Base-by-base conservation (phyloP, 1,140 invertebrate genomes). In the Cheumatopsyche charites region DNA sequence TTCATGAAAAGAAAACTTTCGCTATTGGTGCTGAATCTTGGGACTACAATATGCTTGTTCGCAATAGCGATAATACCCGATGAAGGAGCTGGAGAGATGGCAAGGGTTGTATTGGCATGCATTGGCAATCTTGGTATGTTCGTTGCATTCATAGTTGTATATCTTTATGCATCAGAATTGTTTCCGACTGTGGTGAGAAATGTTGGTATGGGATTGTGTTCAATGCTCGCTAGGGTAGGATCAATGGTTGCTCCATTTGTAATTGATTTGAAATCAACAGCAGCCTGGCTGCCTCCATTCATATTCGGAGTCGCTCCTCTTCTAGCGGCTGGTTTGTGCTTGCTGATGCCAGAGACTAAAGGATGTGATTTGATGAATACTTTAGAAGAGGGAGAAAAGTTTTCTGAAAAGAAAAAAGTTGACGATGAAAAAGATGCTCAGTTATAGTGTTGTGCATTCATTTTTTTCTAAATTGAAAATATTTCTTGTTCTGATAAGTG, bases 21-120 rank as follows among this genome's bases (percentile, higher is more conserved):
- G 0, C 77, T 92, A 15, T 86, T 91, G 23, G 75, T 84, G 7
- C 86, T 89, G 1, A 90, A 91, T 77, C 78, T 83, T 1, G 68
- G 90, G 0, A 87, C 88, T n/a, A 89, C 88, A 0, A n/a, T 89
- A 11, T 85, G 88, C 2, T 87, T 89, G 65, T 77, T 92, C 1
- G 75, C 88, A 0, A 86, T 92, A 25, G 86, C 86, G 9, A 73
- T 87, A 13, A 80, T 88, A 0, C 84, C 86, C 0, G 72, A 70
- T 0, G 89, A 88, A 11, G 87, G 86, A 70, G 25, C 13, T 0
- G 67, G 89, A 29, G 86, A 89, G 74, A 26, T 61, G 13, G 29
- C 9, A 9, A 67, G 26, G 12, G 74, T 83, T 26, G 74, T 76
- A 58, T 73, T 89, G 36, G 84, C 86, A 1, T 80, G 86, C 1